A percentile compares a stretch with the other conserved stretches of the same genome.
Evolutionary conservation across 2,113 vertebrate species (phyloP).

Genomic region (Ondatra zibethicus): DNA sequence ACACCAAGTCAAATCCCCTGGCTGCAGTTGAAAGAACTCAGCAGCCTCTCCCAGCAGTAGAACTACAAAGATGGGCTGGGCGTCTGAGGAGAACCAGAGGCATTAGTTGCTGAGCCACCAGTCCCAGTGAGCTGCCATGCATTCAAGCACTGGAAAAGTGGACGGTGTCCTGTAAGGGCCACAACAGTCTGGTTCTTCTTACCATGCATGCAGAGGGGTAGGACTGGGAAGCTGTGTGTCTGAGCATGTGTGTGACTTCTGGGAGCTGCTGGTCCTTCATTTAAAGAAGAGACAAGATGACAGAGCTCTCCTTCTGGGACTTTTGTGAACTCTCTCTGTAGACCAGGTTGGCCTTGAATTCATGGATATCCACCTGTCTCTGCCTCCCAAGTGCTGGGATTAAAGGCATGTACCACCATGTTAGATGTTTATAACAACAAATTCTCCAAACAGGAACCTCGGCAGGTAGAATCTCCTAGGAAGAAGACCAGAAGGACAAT

Average conservation of each 20-base stretch:
- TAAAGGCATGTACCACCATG: too few species aligned
- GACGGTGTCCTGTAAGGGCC: neutral
- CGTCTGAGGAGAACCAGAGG: neutral
- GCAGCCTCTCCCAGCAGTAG: constrained; percentile 29
- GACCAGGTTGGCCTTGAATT: too few species aligned
- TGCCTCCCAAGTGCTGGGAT: too few species aligned
- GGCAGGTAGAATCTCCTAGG: neutral
- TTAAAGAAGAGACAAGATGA: neutral
- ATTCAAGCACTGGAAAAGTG: neutral
- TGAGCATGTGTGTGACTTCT: neutral
- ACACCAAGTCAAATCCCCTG: constrained; percentile 20
- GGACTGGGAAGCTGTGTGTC: neutral
- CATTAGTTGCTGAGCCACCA: neutral
- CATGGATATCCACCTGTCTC: too few species aligned
- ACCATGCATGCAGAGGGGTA: neutral
- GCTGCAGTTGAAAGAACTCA: constrained; percentile 54
- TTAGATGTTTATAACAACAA: neutral
- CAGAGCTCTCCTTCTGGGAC: fast-evolving
- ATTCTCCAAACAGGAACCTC: neutral
- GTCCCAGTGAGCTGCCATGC: fast-evolving
- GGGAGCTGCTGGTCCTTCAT: neutral
- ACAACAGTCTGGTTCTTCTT: neutral
- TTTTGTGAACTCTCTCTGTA: too few species aligned
- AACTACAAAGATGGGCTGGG: neutral
- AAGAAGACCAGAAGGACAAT: neutral